phyloP scores from a whole-genome alignment of 2,888 invertebrate species.

The Sthenelais limicola region DNA sequence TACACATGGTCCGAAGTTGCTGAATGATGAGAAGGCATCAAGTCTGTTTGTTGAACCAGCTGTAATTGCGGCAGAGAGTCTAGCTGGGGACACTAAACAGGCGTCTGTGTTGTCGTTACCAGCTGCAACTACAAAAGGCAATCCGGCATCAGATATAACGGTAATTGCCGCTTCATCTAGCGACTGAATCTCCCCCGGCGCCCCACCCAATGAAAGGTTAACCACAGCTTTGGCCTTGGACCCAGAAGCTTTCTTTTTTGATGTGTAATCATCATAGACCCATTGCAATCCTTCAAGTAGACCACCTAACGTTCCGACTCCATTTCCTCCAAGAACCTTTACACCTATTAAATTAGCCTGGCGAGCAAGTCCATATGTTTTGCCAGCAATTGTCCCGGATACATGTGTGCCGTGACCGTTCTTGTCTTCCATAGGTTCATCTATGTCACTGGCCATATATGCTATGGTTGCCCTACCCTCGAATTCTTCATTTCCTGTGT shows the following conservation, averaged over 20 bases:
- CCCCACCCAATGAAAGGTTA: slow-evolving; percentile 33
- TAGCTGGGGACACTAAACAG: slow-evolving; percentile 28
- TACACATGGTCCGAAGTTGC: slow-evolving; percentile 47
- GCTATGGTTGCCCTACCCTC: slow-evolving; percentile 21
- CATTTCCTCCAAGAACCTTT: slow-evolving; percentile 43
- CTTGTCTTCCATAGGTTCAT: slow-evolving; percentile 19
- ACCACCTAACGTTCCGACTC: slow-evolving; percentile 22
- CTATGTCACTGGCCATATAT: neutral
- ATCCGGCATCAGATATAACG: slow-evolving; percentile 25
- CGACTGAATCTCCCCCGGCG: slow-evolving; percentile 16
- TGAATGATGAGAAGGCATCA: slow-evolving; percentile 34
- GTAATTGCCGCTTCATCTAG: slow-evolving; percentile 41
- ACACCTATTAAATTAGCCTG: slow-evolving; percentile 38
- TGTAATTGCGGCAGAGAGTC: slow-evolving; percentile 36
- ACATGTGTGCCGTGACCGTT: slow-evolving; percentile 46
- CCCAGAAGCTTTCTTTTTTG: neutral
- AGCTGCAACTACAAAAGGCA: slow-evolving; percentile 38
- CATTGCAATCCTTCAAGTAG: slow-evolving; percentile 36
- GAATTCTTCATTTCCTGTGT: slow-evolving; percentile 39
- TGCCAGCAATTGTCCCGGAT: slow-evolving; percentile 39
- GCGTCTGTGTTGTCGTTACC: slow-evolving; percentile 39
- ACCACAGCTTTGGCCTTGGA: slow-evolving; percentile 23
- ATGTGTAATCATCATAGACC: slow-evolving; percentile 28
- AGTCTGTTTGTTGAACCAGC: slow-evolving; percentile 33
- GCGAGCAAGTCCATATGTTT: slow-evolving; percentile 44